Conservation (phyloP, 2,888 invertebrate species). For the Cephus runcator region DNA sequence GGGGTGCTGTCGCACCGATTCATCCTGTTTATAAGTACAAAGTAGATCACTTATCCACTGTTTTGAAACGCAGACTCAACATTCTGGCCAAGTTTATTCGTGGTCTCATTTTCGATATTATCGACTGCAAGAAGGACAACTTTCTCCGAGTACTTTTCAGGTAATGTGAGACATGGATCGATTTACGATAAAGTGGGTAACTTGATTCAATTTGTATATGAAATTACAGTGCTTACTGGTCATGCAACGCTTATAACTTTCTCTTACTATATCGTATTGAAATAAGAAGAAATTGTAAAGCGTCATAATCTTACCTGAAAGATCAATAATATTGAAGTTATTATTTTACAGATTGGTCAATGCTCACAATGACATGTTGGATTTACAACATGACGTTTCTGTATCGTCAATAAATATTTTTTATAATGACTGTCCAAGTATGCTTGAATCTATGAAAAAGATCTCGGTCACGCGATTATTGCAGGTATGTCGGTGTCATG, state of each 20-base stretch:
- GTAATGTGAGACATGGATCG: conserved; percentile 25
- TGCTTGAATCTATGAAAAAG: conserved; percentile 76
- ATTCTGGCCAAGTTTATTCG: conserved; percentile 40
- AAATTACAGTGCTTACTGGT: background rate
- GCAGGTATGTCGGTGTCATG: conserved; percentile 68
- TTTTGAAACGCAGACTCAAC: conserved; percentile 42
- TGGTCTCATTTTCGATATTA: conserved; percentile 41
- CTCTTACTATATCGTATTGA: background rate
- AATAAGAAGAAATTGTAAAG: background rate
- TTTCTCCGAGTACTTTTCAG: conserved; percentile 44
- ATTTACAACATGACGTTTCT: conserved; percentile 71
- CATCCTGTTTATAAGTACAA: conserved; percentile 48
- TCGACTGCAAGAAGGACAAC: conserved; percentile 40
- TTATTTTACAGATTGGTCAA: conserved; percentile 70
- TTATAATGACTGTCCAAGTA: conserved; percentile 80
- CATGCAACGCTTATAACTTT: background rate
- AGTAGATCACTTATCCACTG: conserved; percentile 31
- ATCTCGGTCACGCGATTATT: conserved; percentile 80
- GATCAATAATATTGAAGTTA: background rate
- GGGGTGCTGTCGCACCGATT: conserved; percentile 10
- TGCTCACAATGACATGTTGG: conserved; percentile 72
- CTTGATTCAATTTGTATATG: background rate
- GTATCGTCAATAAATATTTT: conserved; percentile 73
- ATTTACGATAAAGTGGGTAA: background rate
- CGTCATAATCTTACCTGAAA: background rate